Percentiles rank a stretch among this genome's conserved stretches.
Conservation (phyloP, 2,113 vertebrate species). For the Tetrao urogallus region DNA sequence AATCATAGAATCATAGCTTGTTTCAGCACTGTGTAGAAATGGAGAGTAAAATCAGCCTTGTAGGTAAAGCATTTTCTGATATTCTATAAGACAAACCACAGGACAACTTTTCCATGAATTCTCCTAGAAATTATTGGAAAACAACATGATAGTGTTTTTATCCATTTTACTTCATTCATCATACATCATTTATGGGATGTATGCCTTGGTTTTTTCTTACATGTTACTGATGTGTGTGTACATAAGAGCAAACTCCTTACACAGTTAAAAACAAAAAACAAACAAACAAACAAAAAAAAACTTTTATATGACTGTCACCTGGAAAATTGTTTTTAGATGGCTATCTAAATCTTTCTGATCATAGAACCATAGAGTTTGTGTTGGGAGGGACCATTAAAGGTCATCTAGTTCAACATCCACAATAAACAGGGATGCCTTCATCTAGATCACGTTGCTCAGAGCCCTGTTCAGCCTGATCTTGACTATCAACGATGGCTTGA, state of each 20-base stretch:
- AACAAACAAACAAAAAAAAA: background rate
- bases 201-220: background rate
- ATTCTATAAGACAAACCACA: background rate
- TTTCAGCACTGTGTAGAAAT: background rate
- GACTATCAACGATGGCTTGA: background rate
- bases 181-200: background rate
- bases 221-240: background rate
- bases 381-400: no score
- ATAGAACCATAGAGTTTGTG: no score
- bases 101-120: background rate
- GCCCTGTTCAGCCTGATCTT: no score
- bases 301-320: background rate
- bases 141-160: background rate
- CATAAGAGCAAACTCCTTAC: background rate
- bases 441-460: no score
- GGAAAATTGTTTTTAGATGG: background rate
- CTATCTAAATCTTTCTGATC: background rate
- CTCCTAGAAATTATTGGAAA: background rate
- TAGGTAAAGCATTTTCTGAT: background rate
- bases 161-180: background rate
- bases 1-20: background rate
- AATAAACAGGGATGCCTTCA: no score
- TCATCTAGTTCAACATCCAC: no score
- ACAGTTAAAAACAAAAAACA: background rate
- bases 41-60: background rate